These are phyloP conservation scores for Glaucomys volans DNA, from an alignment of 2,113 vertebrate species.

Conservation along the genomic window DNA sequence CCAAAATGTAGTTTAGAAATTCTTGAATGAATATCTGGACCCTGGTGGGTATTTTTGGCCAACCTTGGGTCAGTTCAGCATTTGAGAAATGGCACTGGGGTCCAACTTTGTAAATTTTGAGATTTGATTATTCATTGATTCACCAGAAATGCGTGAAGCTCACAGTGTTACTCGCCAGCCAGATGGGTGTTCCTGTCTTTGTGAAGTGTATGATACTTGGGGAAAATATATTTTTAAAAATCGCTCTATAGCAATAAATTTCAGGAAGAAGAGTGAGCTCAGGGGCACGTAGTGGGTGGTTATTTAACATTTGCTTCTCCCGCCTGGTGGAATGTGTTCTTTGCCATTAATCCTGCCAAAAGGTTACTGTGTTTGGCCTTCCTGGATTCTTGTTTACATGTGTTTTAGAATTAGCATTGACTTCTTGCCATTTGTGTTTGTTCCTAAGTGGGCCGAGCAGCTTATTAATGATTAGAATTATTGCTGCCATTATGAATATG, in stretches of 20 bases:
- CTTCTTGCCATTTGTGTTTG: conserved; percentile 76
- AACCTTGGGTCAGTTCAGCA: fast-evolving
- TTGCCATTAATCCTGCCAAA: background rate
- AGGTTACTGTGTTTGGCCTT: conserved; percentile 35
- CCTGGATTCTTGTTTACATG: conserved; percentile 71
- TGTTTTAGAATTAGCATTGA: conserved; percentile 75
- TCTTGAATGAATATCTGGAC: background rate
- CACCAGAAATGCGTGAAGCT: background rate
- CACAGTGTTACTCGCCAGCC: fast-evolving
- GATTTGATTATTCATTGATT: background rate
- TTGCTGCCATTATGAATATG: conserved; percentile 62
- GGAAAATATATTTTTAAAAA: background rate
- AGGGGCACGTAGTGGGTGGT: fast-evolving
- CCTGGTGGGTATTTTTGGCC: background rate
- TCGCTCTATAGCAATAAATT: background rate
- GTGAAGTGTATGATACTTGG: background rate
- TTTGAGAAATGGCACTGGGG: fast-evolving
- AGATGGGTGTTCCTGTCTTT: background rate
- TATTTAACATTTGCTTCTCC: fast-evolving
- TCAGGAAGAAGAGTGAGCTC: fast-evolving
- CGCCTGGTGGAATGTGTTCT: fast-evolving
- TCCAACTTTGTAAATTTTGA: background rate
- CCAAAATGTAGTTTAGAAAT: background rate
- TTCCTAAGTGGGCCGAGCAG: conserved; percentile 61
- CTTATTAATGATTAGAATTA: conserved; percentile 77